These are phyloP conservation scores for Stigmatopora nigra DNA, from an alignment of 2,113 vertebrate species.

Conservation along the genomic window DNA sequence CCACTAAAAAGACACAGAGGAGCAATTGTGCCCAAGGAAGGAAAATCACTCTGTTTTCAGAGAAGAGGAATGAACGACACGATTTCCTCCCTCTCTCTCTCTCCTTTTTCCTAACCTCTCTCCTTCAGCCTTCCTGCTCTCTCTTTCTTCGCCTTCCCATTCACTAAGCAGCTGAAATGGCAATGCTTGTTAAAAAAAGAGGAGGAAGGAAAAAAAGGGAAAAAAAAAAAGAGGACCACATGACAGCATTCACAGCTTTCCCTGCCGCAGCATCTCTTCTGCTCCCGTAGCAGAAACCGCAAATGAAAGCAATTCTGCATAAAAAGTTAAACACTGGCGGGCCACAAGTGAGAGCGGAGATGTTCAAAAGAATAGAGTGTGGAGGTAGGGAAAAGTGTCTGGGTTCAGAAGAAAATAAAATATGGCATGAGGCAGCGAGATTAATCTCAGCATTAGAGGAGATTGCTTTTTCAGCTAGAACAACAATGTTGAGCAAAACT, in stretches of 20 bases:
- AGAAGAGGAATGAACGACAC: conserved; percentile 57
- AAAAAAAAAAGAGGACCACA: conserved; percentile 26
- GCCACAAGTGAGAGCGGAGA: conserved; percentile 18
- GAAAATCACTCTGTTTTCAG: conserved; percentile 70
- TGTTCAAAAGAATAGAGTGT: neutral
- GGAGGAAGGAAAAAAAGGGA: neutral
- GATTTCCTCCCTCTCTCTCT: conserved; percentile 23
- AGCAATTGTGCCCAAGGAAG: conserved; percentile 70
- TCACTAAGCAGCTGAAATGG: conserved; percentile 62
- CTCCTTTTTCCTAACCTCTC: conserved; percentile 20
- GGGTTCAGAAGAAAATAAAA: conserved; percentile 31
- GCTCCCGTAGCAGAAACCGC: conserved; percentile 41
- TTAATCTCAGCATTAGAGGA: conserved; percentile 26
- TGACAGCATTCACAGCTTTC: conserved; percentile 53
- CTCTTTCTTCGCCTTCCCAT: conserved; percentile 23
- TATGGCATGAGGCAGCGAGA: conserved; percentile 23
- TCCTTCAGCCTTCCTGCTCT: conserved; percentile 1
- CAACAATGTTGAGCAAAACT: conserved; percentile 31
- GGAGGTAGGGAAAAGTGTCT: conserved; percentile 1
- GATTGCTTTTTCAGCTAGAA: conserved; percentile 15
- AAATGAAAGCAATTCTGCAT: conserved; percentile 41
- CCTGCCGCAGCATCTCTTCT: conserved; percentile 50
- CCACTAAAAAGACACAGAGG: conserved; percentile 71
- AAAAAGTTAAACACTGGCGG: conserved; percentile 21
- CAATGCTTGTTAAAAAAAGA: conserved; percentile 49